A percentile compares a stretch with the other conserved stretches of the same genome.
These are phyloP conservation scores for Phaedon cochleariae DNA, from an alignment of 2,888 invertebrate genomes.

Conservation along the genomic window DNA sequence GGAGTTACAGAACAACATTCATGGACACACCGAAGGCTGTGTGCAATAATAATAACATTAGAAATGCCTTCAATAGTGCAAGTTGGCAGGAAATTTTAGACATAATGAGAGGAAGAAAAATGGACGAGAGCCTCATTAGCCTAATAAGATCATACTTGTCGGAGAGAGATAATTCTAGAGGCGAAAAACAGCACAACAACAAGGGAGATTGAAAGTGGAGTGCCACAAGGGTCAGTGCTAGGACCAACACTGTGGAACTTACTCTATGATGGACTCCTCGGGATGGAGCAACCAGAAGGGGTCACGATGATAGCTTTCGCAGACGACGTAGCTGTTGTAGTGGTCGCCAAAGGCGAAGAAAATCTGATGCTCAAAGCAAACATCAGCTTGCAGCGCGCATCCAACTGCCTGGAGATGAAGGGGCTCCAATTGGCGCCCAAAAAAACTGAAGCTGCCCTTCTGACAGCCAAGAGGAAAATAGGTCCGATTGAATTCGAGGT, in stretches of 20 bases:
- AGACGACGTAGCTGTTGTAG: slow-evolving; percentile 17
- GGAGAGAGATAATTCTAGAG: slow-evolving; percentile 11
- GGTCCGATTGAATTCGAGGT: slow-evolving; percentile 9
- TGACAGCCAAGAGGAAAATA: not conserved
- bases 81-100: slow-evolving; percentile 17
- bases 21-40: not conserved
- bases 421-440: no score
- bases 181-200: not conserved
- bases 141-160: slow-evolving; percentile 17
- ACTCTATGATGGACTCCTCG: slow-evolving; percentile 15
- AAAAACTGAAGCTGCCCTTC: no score
- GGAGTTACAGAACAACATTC: not conserved
- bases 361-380: not conserved
- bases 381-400: no score
- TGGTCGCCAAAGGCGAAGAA: not conserved
- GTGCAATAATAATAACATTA: not conserved
- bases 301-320: slow-evolving; percentile 19
- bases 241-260: slow-evolving; percentile 23
- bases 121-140: slow-evolving; percentile 20
- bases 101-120: slow-evolving; percentile 12
- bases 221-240: slow-evolving; percentile 27
- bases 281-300: slow-evolving; percentile 12
- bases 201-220: slow-evolving; percentile 16
- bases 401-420: no score
- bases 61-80: slow-evolving; percentile 12